These are phyloP conservation scores for Dendropsophus ebraccatus DNA, from an alignment of 2,113 vertebrate species.

Conservation along the genomic window DNA sequence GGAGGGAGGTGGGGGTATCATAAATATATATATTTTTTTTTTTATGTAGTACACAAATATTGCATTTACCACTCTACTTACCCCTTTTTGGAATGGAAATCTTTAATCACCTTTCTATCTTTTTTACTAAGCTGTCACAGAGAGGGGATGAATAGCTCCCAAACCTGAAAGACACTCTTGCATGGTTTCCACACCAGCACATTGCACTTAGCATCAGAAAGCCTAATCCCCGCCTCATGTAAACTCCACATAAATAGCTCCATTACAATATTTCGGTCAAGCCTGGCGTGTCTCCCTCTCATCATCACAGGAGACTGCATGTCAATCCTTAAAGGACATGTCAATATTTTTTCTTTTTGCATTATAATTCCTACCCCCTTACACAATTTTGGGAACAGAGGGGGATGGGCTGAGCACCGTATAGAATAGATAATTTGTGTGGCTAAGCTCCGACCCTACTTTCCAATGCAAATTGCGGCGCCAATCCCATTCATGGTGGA, in stretches of 20 bases:
- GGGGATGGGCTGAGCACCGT: neutral
- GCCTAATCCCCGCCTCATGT: neutral
- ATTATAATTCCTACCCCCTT: constrained; percentile 18
- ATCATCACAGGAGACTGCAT: neutral
- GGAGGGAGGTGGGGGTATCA: too few species aligned
- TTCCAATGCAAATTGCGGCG: constrained; percentile 53
- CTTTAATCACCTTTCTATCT: neutral
- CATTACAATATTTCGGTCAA: constrained; percentile 9
- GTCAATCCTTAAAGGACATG: constrained; percentile 18
- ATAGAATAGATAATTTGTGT: constrained; percentile 23
- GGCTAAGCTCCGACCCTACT: constrained; percentile 32
- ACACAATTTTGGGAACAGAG: neutral
- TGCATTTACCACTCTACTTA: neutral
- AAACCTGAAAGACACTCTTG: neutral
- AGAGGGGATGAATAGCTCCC: neutral
- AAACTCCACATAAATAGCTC: constrained; percentile 1
- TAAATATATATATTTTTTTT: too few species aligned
- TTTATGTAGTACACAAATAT: neutral
- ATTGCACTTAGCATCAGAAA: neutral
- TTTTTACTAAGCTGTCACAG: neutral
- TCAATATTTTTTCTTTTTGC: constrained; percentile 9
- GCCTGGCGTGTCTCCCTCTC: constrained; percentile 4
- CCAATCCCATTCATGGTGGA: constrained; percentile 34
- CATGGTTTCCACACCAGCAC: neutral
- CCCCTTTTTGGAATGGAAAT: neutral